Evolutionary conservation across 2,888 invertebrate genomes (phyloP).

Genomic region (Lordiphosa fenestrarum): DNA sequence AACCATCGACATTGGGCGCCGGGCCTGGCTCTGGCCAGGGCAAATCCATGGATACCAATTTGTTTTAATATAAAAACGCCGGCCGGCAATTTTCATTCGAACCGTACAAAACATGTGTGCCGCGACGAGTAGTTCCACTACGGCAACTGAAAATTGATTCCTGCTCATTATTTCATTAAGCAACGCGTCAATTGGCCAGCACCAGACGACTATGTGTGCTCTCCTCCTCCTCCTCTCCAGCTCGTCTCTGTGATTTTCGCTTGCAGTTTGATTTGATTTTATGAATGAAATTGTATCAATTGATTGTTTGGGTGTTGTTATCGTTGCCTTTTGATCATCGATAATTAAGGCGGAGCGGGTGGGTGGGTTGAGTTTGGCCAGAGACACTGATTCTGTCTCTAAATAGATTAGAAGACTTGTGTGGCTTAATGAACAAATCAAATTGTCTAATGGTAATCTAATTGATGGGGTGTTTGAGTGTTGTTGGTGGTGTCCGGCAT

Average conservation of each 20-base stretch:
- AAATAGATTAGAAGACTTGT: slow-evolving; percentile 47
- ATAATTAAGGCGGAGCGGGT: slow-evolving; percentile 66
- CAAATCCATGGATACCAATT: slow-evolving; percentile 64
- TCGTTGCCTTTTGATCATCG: slow-evolving; percentile 68
- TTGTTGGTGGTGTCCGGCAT: slow-evolving; percentile 16
- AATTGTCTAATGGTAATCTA: slow-evolving; percentile 51
- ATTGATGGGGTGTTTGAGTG: slow-evolving; percentile 43
- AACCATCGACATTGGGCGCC: slow-evolving; percentile 28
- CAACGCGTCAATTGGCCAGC: slow-evolving; percentile 27
- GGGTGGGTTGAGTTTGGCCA: slow-evolving; percentile 23
- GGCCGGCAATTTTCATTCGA: slow-evolving; percentile 44
- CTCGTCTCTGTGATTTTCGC: slow-evolving; percentile 54
- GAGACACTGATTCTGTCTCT: background rate
- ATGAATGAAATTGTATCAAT: slow-evolving; percentile 73
- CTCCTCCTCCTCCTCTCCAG: slow-evolving; percentile 14
- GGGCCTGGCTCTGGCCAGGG: slow-evolving; percentile 14
- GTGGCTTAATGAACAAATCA: slow-evolving; percentile 59
- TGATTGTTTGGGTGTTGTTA: slow-evolving; percentile 73
- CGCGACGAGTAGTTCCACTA: slow-evolving; percentile 29
- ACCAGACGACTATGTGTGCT: slow-evolving; percentile 7
- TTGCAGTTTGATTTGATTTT: slow-evolving; percentile 71
- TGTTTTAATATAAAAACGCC: slow-evolving; percentile 67
- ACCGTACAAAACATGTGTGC: no score
- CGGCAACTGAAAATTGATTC: slow-evolving; percentile 62
- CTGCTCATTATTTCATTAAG: slow-evolving; percentile 73